phyloP scores from a whole-genome alignment of 2,113 vertebrate genomes.

The Podarcis cretensis region DNA sequence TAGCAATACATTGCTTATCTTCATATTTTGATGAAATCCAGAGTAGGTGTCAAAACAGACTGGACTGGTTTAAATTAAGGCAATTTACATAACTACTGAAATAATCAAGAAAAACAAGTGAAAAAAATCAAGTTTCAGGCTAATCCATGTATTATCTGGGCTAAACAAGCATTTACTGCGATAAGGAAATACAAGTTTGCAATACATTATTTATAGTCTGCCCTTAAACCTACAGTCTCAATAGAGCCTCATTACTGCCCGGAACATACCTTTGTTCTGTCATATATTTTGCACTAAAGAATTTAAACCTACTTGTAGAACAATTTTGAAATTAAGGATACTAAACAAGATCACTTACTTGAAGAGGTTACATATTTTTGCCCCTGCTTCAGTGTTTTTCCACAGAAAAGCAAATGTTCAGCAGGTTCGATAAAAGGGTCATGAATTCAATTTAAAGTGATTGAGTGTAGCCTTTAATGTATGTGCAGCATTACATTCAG shows the following conservation, averaged over 20 bases:
- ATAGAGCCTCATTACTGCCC: not conserved
- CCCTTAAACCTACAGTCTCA: too few species aligned
- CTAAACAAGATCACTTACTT: not conserved
- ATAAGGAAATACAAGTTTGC: not conserved
- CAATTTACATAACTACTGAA: not conserved
- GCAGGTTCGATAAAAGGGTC: not conserved
- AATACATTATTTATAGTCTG: not conserved
- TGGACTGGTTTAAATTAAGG: constrained; percentile 51
- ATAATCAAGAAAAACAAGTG: not conserved
- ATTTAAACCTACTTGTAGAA: not conserved
- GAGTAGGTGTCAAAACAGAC: constrained; percentile 22
- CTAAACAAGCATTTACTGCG: not conserved
- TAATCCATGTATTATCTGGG: not conserved
- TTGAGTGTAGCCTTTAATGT: not conserved
- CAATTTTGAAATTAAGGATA: not conserved
- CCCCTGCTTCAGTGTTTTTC: not conserved
- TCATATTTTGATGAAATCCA: constrained; percentile 57
- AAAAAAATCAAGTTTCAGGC: not conserved
- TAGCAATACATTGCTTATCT: constrained; percentile 47
- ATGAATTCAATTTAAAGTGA: not conserved
- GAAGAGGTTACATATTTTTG: not conserved
- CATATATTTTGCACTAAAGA: not conserved
- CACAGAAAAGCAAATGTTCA: not conserved
- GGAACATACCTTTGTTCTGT: not conserved
- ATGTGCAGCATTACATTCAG: not conserved